Percentiles rank a stretch among this genome's conserved stretches.
These are phyloP conservation scores for Chinchilla lanigera DNA, from an alignment of 2,113 vertebrate genomes.

Conservation along the genomic window DNA sequence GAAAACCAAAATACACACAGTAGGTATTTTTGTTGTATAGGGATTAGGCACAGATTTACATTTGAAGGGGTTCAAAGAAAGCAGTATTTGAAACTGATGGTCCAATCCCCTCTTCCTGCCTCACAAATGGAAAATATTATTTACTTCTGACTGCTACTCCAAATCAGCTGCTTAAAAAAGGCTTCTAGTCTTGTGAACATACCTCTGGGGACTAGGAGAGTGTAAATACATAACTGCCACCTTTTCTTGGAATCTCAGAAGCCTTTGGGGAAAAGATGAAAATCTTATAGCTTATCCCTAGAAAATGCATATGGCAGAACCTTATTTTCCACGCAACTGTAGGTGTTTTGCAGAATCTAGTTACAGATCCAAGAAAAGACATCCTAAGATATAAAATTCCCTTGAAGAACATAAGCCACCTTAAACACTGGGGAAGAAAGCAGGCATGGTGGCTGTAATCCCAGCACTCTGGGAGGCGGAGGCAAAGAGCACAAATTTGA, in stretches of 20 bases:
- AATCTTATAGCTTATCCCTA: neutral
- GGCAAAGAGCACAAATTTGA: neutral
- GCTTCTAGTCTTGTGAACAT: neutral
- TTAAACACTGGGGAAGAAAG: neutral
- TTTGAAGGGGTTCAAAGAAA: conserved; percentile 4
- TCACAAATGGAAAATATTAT: conserved; percentile 40
- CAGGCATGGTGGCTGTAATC: neutral
- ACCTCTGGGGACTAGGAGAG: neutral
- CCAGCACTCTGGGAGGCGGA: neutral
- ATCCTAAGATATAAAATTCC: conserved; percentile 3
- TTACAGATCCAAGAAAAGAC: neutral
- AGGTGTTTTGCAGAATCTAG: neutral
- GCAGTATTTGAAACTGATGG: neutral
- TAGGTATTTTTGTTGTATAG: conserved; percentile 28
- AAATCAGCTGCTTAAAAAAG: conserved; percentile 31
- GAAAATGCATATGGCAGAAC: neutral
- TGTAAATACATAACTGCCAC: neutral
- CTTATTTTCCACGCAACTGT: conserved; percentile 27
- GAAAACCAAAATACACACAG: conserved; percentile 2
- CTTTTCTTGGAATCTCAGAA: conserved; percentile 12
- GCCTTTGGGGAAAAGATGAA: neutral
- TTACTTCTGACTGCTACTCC: neutral
- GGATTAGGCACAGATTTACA: conserved; percentile 40
- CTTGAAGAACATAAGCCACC: neutral
- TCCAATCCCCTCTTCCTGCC: neutral